Base-by-base conservation (phyloP, 2,888 invertebrate species). In the Leucophenga maculata region DNA sequence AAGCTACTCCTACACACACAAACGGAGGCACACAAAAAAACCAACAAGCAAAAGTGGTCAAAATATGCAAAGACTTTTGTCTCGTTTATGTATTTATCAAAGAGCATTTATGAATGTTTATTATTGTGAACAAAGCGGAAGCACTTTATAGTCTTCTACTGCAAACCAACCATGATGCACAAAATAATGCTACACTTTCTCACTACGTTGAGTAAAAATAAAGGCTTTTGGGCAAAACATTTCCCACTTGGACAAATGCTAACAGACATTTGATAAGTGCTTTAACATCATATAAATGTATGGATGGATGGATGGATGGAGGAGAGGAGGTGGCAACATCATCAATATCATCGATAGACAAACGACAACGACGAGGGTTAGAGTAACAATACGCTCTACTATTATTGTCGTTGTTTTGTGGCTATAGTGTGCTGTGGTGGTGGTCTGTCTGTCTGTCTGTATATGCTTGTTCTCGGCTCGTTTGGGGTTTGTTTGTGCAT, bases 191-290 rank as follows among this genome's bases (percentile, higher is more conserved):
- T 39, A 39, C 11, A 39, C 39, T 8, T 39, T 39, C 39, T 11
- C 39, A 39, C 9, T 3, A 39, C 11, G 26, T 3, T 26, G 26
- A 39, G 39, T 39, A 39, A 39, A 39, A 39, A 39, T 39, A 39
- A 39, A 39, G 39, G 39, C 39, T 39, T 39, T 39, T 39, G 39
- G 26, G 20, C 22, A 26, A 31, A n/a, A 50, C 18, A 39, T 60
- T 60, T 18, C 44, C 44, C 20, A 60, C 44, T 60, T 60, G 60
- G 31, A 8, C 39, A 64, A 64, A 64, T 48, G 62, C 48, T 46
- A 64, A 64, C 62, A 46, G 62, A 64, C 46, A 48, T 64, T 48
- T 64, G 62, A 64, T 64, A 64, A 64, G 62, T 64, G 62, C 62
- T 32, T 59, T 14, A 59, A 32, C 32, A 32, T 16, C 26, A 13